Evolutionary conservation across 2,797 vertebrate genomes (phyloP).

Genomic region (Sebastes itinus): DNA sequence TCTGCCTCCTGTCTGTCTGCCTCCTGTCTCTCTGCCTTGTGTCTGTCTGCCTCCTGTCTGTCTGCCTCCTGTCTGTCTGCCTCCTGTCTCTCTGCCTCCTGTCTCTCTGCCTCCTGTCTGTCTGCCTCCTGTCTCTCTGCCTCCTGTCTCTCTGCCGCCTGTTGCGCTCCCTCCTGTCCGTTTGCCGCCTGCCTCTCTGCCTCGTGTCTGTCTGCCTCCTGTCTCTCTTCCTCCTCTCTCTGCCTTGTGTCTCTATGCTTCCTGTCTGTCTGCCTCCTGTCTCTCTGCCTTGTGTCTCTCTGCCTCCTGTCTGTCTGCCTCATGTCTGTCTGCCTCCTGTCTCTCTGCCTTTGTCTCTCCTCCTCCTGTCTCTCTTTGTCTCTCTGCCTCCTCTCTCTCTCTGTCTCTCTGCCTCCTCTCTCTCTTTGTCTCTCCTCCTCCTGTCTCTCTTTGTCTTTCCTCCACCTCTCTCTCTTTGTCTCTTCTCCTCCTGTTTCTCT

Average conservation of each 20-base stretch:
- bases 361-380: not conserved
- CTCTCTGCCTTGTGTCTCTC: not conserved
- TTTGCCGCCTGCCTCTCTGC: too few relatives aligned
- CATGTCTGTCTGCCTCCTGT: too few relatives aligned
- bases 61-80: accelerated
- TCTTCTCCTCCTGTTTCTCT: not conserved
- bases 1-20: too few relatives aligned
- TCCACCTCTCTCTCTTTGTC: too few relatives aligned
- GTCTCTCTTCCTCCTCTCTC: too few relatives aligned
- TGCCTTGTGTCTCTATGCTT: not conserved
- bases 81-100: too few relatives aligned
- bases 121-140: not conserved
- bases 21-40: too few relatives aligned
- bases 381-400: not conserved
- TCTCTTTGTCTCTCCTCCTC: not conserved
- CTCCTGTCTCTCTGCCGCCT: accelerated
- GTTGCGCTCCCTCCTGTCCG: too few relatives aligned
- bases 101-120: not conserved
- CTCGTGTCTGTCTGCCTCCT: too few relatives aligned
- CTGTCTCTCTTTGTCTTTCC: not conserved
- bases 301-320: too few relatives aligned
- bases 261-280: not conserved
- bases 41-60: accelerated
- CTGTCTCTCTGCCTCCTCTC: not conserved
- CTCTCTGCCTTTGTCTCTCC: not conserved